phyloP scores from a whole-genome alignment of 2,113 vertebrate genomes.

The Sarotherodon lohbergeri region DNA sequence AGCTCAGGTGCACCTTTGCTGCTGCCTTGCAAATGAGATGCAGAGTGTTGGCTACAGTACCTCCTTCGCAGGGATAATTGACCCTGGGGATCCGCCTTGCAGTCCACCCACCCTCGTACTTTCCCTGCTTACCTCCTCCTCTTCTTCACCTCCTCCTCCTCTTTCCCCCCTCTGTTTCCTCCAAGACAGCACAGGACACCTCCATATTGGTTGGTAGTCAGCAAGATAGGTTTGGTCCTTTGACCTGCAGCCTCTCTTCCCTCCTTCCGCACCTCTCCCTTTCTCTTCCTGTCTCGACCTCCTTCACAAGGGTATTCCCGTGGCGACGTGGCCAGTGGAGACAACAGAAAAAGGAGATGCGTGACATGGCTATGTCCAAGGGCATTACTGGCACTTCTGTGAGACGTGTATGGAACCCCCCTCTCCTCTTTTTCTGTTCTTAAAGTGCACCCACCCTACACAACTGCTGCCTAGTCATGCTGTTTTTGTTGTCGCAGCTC shows the following conservation, averaged over 20 bases:
- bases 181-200: conserved; percentile 56
- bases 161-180: conserved; percentile 23
- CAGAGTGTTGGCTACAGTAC: conserved; percentile 64
- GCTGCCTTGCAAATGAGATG: conserved; percentile 74
- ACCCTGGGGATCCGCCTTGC: conserved; percentile 68
- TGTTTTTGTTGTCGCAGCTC: conserved; percentile 58
- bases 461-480: conserved; percentile 52
- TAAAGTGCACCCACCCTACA: conserved; percentile 4
- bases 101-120: conserved; percentile 51
- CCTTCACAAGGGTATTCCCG: conserved; percentile 57
- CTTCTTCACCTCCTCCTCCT: conserved; percentile 33
- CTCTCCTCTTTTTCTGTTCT: neutral
- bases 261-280: neutral
- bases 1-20: conserved; percentile 66
- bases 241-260: conserved; percentile 54
- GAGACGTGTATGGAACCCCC: neutral
- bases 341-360: neutral
- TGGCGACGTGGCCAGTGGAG: conserved; percentile 25
- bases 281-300: conserved; percentile 13
- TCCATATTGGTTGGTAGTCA: conserved; percentile 69
- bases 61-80: conserved; percentile 73
- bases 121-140: conserved; percentile 37
- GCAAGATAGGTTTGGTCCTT: conserved; percentile 63
- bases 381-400: neutral
- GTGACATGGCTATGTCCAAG: neutral